Conservation (phyloP, 2,797 vertebrate species). For the Leptoclinus maculatus region DNA sequence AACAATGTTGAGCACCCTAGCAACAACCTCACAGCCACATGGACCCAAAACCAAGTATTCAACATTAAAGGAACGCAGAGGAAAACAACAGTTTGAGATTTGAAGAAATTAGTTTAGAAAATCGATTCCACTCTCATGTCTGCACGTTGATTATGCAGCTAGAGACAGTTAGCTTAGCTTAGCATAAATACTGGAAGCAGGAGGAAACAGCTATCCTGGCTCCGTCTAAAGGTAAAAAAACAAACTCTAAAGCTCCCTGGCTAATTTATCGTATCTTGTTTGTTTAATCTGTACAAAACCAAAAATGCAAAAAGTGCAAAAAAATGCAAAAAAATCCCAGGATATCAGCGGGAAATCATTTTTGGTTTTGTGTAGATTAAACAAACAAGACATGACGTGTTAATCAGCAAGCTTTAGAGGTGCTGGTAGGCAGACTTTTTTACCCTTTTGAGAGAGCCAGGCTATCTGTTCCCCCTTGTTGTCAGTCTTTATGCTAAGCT, state of each 20-base stretch:
- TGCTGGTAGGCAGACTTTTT: no score
- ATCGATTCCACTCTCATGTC: not conserved
- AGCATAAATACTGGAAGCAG: not conserved
- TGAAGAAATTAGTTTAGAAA: not conserved
- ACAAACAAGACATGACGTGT: no score
- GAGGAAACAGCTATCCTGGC: not conserved
- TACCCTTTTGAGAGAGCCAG: not conserved
- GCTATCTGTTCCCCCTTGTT: not conserved
- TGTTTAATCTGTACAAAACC: not conserved
- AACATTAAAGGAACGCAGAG: not conserved
- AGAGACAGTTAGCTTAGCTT: slow-evolving; percentile 1
- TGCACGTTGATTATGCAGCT: not conserved
- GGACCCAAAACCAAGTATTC: not conserved
- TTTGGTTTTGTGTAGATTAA: no score
- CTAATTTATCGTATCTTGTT: not conserved
- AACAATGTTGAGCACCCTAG: not conserved
- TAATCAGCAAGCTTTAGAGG: no score
- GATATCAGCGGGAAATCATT: no score
- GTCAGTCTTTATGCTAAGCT: slow-evolving; percentile 4
- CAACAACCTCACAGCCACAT: not conserved
- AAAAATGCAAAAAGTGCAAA: not conserved
- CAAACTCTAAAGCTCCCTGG: not conserved
- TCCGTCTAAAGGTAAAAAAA: not conserved
- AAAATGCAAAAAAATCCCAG: no score
- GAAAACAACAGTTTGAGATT: not conserved